phyloP scores from a whole-genome alignment of 2,888 invertebrate genomes.

The Nudaria mundana region DNA sequence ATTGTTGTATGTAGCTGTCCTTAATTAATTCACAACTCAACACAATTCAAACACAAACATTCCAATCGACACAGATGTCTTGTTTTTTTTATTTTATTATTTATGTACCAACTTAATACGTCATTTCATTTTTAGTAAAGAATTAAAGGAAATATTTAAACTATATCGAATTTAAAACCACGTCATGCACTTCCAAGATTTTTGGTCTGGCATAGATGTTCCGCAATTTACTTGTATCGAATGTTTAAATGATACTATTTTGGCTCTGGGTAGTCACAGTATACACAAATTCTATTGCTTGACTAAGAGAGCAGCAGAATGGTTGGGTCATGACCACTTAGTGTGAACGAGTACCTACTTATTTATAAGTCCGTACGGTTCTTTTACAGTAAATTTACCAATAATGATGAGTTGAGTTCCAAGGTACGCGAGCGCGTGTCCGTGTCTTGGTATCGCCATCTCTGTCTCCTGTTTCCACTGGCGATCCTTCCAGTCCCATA shows the following conservation, averaged over 20 bases:
- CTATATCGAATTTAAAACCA: neutral
- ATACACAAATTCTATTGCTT: no score
- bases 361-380: no score
- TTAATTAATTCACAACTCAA: no score
- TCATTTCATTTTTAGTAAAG: no score
- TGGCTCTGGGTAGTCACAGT: neutral
- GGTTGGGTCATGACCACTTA: no score
- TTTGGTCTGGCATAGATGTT: constrained; percentile 8
- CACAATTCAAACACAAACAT: no score
- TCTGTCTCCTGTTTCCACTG: constrained; percentile 82
- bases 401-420: constrained; percentile 84
- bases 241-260: constrained; percentile 4
- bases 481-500: constrained; percentile 79
- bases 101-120: no score
- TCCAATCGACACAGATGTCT: no score
- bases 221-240: neutral
- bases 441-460: constrained; percentile 84
- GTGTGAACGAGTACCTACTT: no score
- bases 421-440: constrained; percentile 83
- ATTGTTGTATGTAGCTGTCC: no score
- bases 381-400: constrained; percentile 57
- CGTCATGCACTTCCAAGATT: constrained; percentile 17
- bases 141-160: constrained; percentile 11
- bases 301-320: no score
- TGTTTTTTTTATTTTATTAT: no score